These are phyloP conservation scores for Acleris laterana DNA, from an alignment of 2,888 invertebrate species.

Conservation along the genomic window DNA sequence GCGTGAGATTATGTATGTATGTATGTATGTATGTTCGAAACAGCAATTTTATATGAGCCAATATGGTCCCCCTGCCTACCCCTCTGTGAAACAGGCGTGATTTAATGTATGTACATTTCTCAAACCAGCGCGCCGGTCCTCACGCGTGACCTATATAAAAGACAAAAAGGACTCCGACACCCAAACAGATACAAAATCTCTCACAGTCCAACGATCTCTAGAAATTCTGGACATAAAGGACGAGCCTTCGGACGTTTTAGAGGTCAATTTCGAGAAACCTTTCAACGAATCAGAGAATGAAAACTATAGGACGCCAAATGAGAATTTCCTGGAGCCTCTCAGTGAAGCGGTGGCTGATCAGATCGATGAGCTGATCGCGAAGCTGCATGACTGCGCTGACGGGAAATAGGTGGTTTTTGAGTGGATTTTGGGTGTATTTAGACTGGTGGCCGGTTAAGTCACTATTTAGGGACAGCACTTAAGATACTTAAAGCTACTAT, in stretches of 20 bases:
- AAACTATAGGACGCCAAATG: constrained; percentile 69
- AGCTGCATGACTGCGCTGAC: constrained; percentile 65
- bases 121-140: constrained; percentile 47
- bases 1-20: too few relatives aligned
- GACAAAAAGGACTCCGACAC: constrained; percentile 59
- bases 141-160: constrained; percentile 44
- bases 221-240: constrained; percentile 67
- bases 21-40: too few relatives aligned
- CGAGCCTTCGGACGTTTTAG: constrained; percentile 52
- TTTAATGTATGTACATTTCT: too few relatives aligned
- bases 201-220: constrained; percentile 62
- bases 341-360: constrained; percentile 70
- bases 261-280: constrained; percentile 68
- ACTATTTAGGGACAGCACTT: background rate
- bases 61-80: too few relatives aligned
- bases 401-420: constrained; percentile 52
- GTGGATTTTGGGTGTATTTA: background rate
- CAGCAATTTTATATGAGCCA: too few relatives aligned
- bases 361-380: constrained; percentile 73
- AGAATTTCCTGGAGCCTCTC: constrained; percentile 66
- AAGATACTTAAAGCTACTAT: too few relatives aligned
- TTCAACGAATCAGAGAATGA: constrained; percentile 67
- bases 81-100: too few relatives aligned
- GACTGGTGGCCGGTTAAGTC: background rate
- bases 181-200: constrained; percentile 52